Conservation (phyloP, 2,888 invertebrate species). For the Limnephilus lunatus region DNA sequence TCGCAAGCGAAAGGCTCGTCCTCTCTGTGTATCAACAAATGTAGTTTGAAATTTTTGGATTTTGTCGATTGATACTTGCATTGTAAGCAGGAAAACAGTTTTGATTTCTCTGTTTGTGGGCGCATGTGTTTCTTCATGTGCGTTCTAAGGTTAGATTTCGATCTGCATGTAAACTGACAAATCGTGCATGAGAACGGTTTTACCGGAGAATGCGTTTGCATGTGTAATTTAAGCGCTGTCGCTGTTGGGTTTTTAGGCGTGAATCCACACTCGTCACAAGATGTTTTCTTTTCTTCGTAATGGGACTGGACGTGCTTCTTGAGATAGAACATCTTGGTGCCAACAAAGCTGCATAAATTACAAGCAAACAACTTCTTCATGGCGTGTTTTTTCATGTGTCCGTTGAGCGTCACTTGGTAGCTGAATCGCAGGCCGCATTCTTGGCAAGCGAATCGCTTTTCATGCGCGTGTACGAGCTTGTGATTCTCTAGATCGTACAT, state of each 20-base stretch:
- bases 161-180: constrained; percentile 49
- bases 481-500: constrained; percentile 50
- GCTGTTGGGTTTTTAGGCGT: constrained; percentile 51
- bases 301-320: constrained; percentile 52
- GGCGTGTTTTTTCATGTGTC: constrained; percentile 56
- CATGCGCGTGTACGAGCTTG: constrained; percentile 41
- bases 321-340: constrained; percentile 51
- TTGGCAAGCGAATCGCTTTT: constrained; percentile 50
- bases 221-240: constrained; percentile 52
- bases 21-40: constrained; percentile 74
- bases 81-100: constrained; percentile 66
- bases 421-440: constrained; percentile 52
- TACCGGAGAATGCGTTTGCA: constrained; percentile 50
- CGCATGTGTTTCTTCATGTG: constrained; percentile 53
- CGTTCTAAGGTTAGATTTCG: constrained; percentile 54
- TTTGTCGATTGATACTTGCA: constrained; percentile 75
- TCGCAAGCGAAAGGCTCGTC: constrained; percentile 76
- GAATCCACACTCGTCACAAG: constrained; percentile 52
- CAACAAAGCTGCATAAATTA: constrained; percentile 50
- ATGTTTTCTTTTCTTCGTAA: constrained; percentile 53
- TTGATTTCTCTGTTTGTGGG: constrained; percentile 38
- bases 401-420: constrained; percentile 54
- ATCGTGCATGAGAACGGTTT: constrained; percentile 49
- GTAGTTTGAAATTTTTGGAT: constrained; percentile 74
- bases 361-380: constrained; percentile 55